phyloP scores from a whole-genome alignment of 1,140 invertebrate genomes.

The Magallana angulata region DNA sequence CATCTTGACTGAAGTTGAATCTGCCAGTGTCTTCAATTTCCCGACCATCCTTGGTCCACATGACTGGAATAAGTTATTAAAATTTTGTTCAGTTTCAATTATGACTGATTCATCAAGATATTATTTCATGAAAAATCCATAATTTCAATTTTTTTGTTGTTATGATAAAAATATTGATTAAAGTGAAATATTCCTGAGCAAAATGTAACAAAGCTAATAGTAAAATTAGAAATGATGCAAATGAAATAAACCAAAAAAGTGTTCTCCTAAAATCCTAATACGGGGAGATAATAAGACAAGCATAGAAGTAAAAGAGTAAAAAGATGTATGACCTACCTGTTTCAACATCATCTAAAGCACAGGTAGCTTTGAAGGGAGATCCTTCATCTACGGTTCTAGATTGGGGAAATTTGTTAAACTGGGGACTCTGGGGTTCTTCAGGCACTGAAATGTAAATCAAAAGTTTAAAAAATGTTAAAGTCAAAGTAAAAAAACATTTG shows the following conservation, averaged over 20 bases:
- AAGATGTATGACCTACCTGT: conserved; percentile 81
- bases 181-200: no score
- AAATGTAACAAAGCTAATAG: no score
- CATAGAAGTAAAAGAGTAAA: no score
- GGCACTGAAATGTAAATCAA: conserved; percentile 83
- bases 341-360: conserved; percentile 87
- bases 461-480: not conserved
- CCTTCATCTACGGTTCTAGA: conserved; percentile 91
- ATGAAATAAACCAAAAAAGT: no score
- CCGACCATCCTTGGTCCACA: conserved; percentile 94
- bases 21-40: conserved; percentile 88
- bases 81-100: not conserved
- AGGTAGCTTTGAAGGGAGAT: conserved; percentile 89
- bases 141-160: not conserved
- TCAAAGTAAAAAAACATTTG: not conserved
- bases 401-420: conserved; percentile 92
- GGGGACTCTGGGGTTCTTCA: conserved; percentile 90
- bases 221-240: no score
- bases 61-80: conserved; percentile 72
- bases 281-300: no score
- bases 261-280: no score
- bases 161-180: no score
- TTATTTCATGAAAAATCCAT: not conserved
- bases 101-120: not conserved
- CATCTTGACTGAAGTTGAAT: conserved; percentile 89